A percentile compares a stretch with the other conserved stretches of the same genome.
phyloP scores from a whole-genome alignment of 1,140 invertebrate genomes.

The Trissolcus basalis region DNA sequence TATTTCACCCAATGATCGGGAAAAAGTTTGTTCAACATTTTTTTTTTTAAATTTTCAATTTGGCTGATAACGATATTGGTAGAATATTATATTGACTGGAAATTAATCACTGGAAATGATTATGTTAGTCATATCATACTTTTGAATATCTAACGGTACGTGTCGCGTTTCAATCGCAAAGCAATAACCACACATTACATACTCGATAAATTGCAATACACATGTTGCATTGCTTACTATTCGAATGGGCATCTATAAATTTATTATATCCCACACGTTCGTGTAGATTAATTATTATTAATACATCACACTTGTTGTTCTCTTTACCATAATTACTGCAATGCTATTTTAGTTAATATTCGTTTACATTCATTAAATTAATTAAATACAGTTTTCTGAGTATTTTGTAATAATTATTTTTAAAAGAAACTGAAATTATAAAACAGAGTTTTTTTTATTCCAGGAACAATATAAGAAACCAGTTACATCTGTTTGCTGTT shows the following conservation, averaged over 20 bases:
- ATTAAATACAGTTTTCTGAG: too few relatives aligned
- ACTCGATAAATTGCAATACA: conserved; percentile 41
- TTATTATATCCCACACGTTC: too few relatives aligned
- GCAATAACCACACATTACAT: conserved; percentile 38
- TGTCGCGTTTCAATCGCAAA: conserved; percentile 42
- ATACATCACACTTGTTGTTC: conserved; percentile 32
- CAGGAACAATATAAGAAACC: conserved; percentile 88
- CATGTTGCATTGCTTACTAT: conserved; percentile 13
- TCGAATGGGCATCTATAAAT: conserved; percentile 17
- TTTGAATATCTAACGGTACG: conserved; percentile 25
- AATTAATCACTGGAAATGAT: too few relatives aligned
- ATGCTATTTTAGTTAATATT: conserved; percentile 11
- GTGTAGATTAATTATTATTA: conserved; percentile 31
- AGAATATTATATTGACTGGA: too few relatives aligned
- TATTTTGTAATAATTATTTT: too few relatives aligned
- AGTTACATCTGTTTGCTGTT: conserved; percentile 96
- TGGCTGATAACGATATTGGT: too few relatives aligned
- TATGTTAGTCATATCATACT: conserved; percentile 29
- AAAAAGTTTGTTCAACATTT: too few relatives aligned
- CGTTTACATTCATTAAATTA: background rate
- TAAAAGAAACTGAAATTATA: too few relatives aligned
- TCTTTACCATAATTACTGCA: conserved; percentile 25
- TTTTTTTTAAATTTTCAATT: too few relatives aligned
- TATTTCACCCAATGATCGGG: too few relatives aligned
- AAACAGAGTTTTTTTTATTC: conserved; percentile 38